These are phyloP conservation scores for Acanthis flammea DNA, from an alignment of 2,797 vertebrate species.

Conservation along the genomic window DNA sequence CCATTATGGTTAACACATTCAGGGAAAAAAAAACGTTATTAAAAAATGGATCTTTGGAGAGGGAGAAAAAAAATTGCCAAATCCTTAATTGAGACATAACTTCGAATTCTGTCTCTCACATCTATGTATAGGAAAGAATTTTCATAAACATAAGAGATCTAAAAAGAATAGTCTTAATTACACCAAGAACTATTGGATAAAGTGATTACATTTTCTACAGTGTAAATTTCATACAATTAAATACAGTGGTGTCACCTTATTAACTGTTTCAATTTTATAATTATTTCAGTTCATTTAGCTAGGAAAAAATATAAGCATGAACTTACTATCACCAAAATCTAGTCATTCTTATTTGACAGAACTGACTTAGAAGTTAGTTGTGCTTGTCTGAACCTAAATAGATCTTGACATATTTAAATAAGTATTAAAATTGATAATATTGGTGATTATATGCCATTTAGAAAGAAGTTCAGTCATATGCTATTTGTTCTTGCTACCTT, in stretches of 20 bases:
- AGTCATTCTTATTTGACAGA: slow-evolving; percentile 68
- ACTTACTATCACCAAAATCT: slow-evolving; percentile 75
- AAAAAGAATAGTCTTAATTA: slow-evolving; percentile 79
- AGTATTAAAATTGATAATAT: slow-evolving; percentile 75
- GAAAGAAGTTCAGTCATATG: slow-evolving; percentile 58
- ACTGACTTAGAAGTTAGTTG: slow-evolving; percentile 73
- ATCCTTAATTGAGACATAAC: slow-evolving; percentile 64
- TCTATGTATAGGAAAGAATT: slow-evolving; percentile 61
- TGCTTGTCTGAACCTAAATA: slow-evolving; percentile 82
- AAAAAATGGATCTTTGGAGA: slow-evolving; percentile 56
- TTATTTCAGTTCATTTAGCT: slow-evolving; percentile 82
- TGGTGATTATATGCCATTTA: slow-evolving; percentile 61
- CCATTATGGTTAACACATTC: slow-evolving; percentile 39
- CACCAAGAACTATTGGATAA: slow-evolving; percentile 73
- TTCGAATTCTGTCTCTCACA: slow-evolving; percentile 66
- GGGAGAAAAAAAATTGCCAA: background rate
- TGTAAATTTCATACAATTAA: slow-evolving; percentile 81
- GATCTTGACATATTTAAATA: slow-evolving; percentile 79
- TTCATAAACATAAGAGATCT: slow-evolving; percentile 71
- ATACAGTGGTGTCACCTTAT: slow-evolving; percentile 74
- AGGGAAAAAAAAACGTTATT: background rate
- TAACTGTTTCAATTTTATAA: slow-evolving; percentile 82
- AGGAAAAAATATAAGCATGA: slow-evolving; percentile 76
- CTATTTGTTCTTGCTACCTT: slow-evolving; percentile 64
- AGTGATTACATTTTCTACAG: slow-evolving; percentile 78